phyloP scores from a whole-genome alignment of 2,113 vertebrate genomes.

The Ailurus styani region DNA sequence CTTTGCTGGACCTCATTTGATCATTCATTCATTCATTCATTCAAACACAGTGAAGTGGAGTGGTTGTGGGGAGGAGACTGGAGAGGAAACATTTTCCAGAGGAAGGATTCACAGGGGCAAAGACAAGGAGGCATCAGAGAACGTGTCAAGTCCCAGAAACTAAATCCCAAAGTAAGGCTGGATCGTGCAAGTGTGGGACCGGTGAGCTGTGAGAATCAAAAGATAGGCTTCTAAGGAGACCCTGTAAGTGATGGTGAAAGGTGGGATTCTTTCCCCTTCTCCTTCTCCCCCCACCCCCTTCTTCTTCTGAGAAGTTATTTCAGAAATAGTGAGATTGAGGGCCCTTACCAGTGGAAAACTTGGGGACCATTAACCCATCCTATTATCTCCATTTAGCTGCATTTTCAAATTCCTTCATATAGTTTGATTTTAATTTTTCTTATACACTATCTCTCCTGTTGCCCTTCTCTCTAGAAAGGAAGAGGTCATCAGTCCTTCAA shows the following conservation, averaged over 20 bases:
- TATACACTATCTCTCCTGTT: not conserved
- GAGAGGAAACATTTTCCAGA: not conserved
- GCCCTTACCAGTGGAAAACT: not conserved
- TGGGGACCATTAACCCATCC: not conserved
- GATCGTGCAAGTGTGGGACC: not conserved
- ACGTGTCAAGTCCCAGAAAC: not conserved
- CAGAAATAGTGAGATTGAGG: not conserved
- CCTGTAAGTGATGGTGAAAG: not conserved
- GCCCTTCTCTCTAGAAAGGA: not conserved
- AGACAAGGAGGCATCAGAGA: not conserved
- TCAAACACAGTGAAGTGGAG: not conserved
- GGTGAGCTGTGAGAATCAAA: not conserved
- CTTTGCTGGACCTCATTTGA: not conserved
- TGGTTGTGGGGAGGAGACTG: not conserved
- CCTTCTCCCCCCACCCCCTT: too few species aligned
- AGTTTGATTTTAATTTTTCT: not conserved
- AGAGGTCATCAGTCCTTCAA: not conserved
- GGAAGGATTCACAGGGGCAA: not conserved
- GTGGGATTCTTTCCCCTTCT: not conserved
- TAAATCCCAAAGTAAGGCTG: not conserved
- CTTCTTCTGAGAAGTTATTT: not conserved
- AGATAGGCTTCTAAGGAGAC: not conserved
- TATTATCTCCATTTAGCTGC: not conserved
- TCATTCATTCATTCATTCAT: not conserved
- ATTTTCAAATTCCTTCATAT: not conserved